phyloP scores from a whole-genome alignment of 2,888 invertebrate genomes.

The Tuta absoluta region DNA sequence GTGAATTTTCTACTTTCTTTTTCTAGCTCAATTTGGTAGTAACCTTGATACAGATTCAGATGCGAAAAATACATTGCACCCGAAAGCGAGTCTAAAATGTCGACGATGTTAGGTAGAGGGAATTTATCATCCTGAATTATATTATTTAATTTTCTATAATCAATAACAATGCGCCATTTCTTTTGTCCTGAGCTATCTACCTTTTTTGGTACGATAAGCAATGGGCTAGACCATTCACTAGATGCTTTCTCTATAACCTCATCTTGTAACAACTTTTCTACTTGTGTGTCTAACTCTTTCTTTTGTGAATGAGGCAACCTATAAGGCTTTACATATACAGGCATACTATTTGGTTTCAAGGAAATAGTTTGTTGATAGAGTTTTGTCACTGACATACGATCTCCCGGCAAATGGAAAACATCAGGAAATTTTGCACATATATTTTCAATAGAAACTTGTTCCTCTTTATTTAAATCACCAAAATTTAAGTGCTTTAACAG shows the following conservation, averaged over 20 bases:
- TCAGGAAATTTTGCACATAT: too few relatives aligned
- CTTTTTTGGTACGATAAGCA: conserved; percentile 39
- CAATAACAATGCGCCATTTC: conserved; percentile 38
- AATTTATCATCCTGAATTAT: too few relatives aligned
- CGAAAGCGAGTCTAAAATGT: too few relatives aligned
- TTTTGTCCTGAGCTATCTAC: conserved; percentile 24
- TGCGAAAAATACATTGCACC: too few relatives aligned
- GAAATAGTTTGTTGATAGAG: conserved; percentile 32
- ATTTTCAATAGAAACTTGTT: too few relatives aligned
- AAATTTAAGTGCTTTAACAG: too few relatives aligned
- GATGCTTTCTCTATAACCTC: conserved; percentile 33
- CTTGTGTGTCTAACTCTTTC: conserved; percentile 33
- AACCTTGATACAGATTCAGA: too few relatives aligned
- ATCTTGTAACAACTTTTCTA: conserved; percentile 32
- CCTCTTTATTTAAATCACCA: too few relatives aligned
- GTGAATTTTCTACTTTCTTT: too few relatives aligned
- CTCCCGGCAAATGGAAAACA: conserved; percentile 35
- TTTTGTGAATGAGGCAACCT: conserved; percentile 34
- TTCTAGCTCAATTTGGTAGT: too few relatives aligned
- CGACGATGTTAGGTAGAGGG: too few relatives aligned
- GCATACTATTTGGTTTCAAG: conserved; percentile 30
- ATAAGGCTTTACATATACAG: conserved; percentile 36
- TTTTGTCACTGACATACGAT: conserved; percentile 33
- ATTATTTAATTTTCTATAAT: too few relatives aligned
- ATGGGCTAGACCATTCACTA: conserved; percentile 37